phyloP scores from a whole-genome alignment of 2,797 vertebrate genomes.

The Chaetodon trifasciatus region DNA sequence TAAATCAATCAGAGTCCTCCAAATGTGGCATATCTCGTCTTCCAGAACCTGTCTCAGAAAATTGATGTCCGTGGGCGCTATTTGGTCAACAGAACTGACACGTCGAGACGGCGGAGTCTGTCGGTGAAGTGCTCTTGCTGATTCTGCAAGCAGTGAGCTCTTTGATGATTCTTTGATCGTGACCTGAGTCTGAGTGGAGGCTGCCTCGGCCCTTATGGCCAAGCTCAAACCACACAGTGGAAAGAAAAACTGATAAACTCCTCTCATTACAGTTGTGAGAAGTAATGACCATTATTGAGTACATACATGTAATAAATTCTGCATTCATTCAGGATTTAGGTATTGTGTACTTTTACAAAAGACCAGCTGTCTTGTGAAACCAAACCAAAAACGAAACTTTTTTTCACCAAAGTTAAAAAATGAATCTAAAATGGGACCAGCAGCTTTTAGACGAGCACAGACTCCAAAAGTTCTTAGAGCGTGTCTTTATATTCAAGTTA shows the following conservation, averaged over 20 bases:
- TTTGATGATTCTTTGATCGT: constrained; percentile 16
- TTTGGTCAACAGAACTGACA: constrained; percentile 37
- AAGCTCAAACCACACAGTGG: neutral
- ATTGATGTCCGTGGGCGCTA: constrained; percentile 47
- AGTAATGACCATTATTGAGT: neutral
- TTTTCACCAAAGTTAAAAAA: neutral
- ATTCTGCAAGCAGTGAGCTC: constrained; percentile 18
- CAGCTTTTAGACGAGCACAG: neutral
- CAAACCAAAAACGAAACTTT: neutral
- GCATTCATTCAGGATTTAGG: neutral
- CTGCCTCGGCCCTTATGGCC: neutral
- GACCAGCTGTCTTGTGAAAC: neutral
- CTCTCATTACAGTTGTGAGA: neutral
- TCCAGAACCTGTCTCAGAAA: constrained; percentile 44
- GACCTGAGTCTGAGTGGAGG: neutral
- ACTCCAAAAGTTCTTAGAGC: neutral
- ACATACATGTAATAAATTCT: neutral
- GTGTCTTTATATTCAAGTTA: neutral
- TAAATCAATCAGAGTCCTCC: constrained; percentile 68
- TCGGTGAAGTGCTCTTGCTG: neutral
- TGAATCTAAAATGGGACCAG: neutral
- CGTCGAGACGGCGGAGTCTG: constrained; percentile 19
- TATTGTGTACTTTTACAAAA: neutral
- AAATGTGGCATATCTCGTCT: constrained; percentile 66
- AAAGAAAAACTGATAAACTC: neutral